Percentiles rank a stretch among this genome's conserved stretches.
Conservation (phyloP, 2,113 vertebrate genomes). For the Engraulis encrasicolus region DNA sequence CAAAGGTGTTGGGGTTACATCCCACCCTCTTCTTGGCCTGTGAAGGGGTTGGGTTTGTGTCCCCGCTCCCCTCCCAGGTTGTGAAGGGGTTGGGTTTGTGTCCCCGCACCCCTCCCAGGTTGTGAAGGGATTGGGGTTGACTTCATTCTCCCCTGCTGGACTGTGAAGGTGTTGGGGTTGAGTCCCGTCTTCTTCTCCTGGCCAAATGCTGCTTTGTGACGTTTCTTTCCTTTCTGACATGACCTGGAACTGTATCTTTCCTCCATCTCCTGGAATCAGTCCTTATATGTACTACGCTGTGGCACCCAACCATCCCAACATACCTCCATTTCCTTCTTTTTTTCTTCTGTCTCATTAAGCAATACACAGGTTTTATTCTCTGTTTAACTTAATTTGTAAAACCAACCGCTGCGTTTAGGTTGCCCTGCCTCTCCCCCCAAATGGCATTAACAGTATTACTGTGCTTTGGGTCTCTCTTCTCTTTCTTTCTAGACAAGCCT, state of each 20-base stretch:
- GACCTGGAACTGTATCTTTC: conserved; percentile 41
- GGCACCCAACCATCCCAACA: conserved; percentile 12
- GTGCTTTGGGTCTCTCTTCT: conserved; percentile 72
- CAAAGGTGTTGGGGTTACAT: too few species aligned
- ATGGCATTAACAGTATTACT: conserved; percentile 98
- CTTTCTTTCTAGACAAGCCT: conserved; percentile 79
- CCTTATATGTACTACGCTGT: conserved; percentile 27
- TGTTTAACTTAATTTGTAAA: conserved; percentile 52
- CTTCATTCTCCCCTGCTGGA: too few species aligned
- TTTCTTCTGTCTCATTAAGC: conserved; percentile 61
- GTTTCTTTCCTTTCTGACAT: conserved; percentile 38
- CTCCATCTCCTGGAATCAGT: conserved; percentile 53
- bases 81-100: too few species aligned
- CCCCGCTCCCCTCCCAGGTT: too few species aligned
- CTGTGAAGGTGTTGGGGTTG: conserved; percentile 34
- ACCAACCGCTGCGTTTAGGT: conserved; percentile 64
- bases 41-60: too few species aligned
- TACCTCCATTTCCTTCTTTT: not conserved
- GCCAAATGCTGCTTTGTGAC: conserved; percentile 68
- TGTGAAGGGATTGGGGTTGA: too few species aligned
- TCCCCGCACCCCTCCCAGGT: too few species aligned
- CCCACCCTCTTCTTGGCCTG: too few species aligned
- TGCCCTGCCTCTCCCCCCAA: too few species aligned
- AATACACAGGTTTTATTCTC: conserved; percentile 62
- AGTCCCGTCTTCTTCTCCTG: conserved; percentile 29